Evolutionary conservation across 2,113 vertebrate genomes (phyloP).

Genomic region (Uropsilus gracilis): DNA sequence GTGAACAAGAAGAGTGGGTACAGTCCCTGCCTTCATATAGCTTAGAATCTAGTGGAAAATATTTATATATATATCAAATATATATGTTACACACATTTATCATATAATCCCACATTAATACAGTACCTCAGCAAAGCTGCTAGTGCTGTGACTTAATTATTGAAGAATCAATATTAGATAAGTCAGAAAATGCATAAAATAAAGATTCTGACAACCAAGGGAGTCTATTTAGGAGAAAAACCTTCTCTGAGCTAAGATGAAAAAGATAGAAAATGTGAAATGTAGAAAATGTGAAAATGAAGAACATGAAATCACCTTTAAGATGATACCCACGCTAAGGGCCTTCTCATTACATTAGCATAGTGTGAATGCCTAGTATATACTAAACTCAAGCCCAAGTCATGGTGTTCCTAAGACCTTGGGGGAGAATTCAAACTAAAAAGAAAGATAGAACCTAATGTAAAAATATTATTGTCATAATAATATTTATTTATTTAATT

Average conservation of each 20-base stretch:
- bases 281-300: no score
- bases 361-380: not conserved
- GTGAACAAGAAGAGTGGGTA: not conserved
- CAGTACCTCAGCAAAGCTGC: not conserved
- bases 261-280: conserved; percentile 35
- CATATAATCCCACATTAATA: not conserved
- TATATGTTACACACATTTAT: no score
- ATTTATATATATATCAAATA: no score
- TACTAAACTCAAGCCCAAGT: not conserved
- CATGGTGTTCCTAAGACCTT: not conserved
- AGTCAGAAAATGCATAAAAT: not conserved
- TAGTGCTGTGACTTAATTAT: not conserved
- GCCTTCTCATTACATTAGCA: not conserved
- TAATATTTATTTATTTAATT: no score
- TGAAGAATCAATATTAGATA: conserved; percentile 21
- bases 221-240: not conserved
- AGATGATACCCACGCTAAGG: not conserved
- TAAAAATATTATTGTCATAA: conserved; percentile 44
- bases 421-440: not conserved
- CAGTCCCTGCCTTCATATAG: not conserved
- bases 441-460: conserved; percentile 26
- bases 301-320: conserved; percentile 18
- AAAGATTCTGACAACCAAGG: not conserved
- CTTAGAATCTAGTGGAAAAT: not conserved
- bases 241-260: not conserved